These are phyloP conservation scores for Epicauta chinensis DNA, from an alignment of 1,140 invertebrate genomes.

Conservation along the genomic window DNA sequence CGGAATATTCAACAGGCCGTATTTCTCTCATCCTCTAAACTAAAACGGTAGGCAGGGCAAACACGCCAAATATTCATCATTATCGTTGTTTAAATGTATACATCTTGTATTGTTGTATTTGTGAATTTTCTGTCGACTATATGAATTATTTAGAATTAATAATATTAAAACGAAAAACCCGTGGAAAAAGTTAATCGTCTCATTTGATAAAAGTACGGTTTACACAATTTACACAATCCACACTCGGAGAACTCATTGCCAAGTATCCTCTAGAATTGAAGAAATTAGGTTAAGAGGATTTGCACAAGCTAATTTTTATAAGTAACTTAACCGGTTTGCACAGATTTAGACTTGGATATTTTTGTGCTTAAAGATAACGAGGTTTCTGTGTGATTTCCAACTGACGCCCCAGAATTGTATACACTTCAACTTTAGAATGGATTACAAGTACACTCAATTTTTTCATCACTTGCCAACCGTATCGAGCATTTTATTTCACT, in stretches of 20 bases:
- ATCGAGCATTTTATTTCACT: no score
- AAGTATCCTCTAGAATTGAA: constrained; percentile 1
- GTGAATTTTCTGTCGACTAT: neutral
- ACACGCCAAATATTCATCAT: constrained; percentile 5
- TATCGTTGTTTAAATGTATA: constrained; percentile 2
- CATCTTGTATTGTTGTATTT: neutral
- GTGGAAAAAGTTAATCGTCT: no score
- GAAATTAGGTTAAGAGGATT: constrained; percentile 28
- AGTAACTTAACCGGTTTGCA: constrained; percentile 25
- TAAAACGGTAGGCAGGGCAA: neutral
- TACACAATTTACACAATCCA: constrained; percentile 1
- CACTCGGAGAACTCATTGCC: neutral
- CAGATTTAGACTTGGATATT: constrained; percentile 22
- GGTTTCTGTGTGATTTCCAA: constrained; percentile 10
- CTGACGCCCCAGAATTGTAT: no score
- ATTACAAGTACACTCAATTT: no score
- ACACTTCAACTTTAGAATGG: no score
- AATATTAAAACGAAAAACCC: no score
- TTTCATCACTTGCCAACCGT: no score
- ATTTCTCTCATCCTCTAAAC: constrained; percentile 9
- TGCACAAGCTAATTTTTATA: constrained; percentile 26
- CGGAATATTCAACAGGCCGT: constrained; percentile 25
- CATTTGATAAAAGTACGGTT: no score
- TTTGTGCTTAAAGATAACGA: constrained; percentile 22
- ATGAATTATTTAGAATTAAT: no score